phyloP scores from a whole-genome alignment of 2,888 invertebrate species.

The Sinotaia quadrata region DNA sequence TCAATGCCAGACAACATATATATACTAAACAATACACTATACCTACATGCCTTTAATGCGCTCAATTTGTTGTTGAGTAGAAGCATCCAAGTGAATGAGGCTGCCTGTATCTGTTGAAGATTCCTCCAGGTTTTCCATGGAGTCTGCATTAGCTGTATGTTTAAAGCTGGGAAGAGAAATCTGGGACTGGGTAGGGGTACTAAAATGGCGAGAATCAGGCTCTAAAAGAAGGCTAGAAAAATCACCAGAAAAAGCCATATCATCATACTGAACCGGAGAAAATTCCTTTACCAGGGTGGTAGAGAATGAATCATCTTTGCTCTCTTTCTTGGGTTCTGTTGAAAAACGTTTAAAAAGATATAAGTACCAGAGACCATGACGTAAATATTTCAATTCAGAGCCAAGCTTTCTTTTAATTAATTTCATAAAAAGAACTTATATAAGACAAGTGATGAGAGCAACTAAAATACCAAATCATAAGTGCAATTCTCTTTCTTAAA shows the following conservation, averaged over 20 bases:
- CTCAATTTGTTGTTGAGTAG: slow-evolving; percentile 21
- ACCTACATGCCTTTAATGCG: slow-evolving; percentile 24
- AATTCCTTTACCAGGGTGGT: not conserved
- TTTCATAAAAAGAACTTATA: too few species aligned
- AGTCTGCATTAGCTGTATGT: not conserved
- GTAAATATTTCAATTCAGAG: too few species aligned
- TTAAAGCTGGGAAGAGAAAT: not conserved
- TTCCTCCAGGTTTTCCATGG: slow-evolving; percentile 4
- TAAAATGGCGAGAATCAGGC: not conserved
- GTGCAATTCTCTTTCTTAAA: too few species aligned
- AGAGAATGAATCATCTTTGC: not conserved
- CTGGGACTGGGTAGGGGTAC: slow-evolving; percentile 15
- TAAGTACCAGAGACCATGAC: too few species aligned
- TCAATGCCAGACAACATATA: too few species aligned
- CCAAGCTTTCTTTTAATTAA: too few species aligned
- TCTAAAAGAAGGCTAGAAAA: not conserved
- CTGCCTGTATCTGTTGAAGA: not conserved
- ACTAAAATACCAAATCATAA: too few species aligned
- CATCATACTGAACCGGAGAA: slow-evolving; percentile 10
- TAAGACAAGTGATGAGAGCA: too few species aligned
- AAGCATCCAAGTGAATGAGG: slow-evolving; percentile 5
- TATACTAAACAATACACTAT: too few species aligned
- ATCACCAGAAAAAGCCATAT: not conserved
- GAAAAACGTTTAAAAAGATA: too few species aligned
- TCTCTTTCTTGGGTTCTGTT: not conserved